Evolutionary conservation across 2,888 invertebrate species (phyloP), one percentile per base, ranked within the genome.

Genomic region (Melanotus villosus): DNA sequence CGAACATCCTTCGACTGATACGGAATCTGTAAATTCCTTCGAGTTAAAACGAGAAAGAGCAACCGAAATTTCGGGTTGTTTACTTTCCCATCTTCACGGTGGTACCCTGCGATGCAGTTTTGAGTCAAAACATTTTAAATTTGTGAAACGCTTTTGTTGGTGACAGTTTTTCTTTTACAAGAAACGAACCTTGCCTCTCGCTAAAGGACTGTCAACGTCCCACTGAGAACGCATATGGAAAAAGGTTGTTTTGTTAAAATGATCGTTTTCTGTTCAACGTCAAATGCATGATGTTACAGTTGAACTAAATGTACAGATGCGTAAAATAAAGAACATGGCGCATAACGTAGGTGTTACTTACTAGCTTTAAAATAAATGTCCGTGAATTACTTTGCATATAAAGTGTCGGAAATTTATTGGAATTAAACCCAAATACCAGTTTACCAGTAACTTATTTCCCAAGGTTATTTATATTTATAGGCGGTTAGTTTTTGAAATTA

Each of bases 71-170:
- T 19, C 12, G 50, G 45, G 38, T 56, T 56, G 34, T 65, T 65
- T 47, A 57, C 26, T 19, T 65, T 57, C 16, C 36, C 23, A 52
- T 12, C 36, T 26, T 58, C 43, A 18, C 43, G 43, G 58, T 43
- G 30, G 30, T 23, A 26, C 5, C 30, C 43, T 43, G 34, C 16
- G 34, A 30, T 12, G 59, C 43, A 45, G 34, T 32, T 45, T 12
- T 18, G 23, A 59, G 65, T 65, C 65, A 59, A 59, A 65, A 65
- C 43, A 59, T 34, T 59, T 3, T 30, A 38, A 38, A 62, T 50
- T 50, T 57, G 57, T 36, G 23, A 47, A 57, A 47, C 50, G 32
- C 19, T 34, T 34, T 65, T 2, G 2, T 38, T 12, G 45, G 47
- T 65, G 65, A 65, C 65, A 65, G 19, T 65, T 50, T 32, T 2